phyloP scores from a whole-genome alignment of 2,888 invertebrate genomes.

The Erynnis tages region DNA sequence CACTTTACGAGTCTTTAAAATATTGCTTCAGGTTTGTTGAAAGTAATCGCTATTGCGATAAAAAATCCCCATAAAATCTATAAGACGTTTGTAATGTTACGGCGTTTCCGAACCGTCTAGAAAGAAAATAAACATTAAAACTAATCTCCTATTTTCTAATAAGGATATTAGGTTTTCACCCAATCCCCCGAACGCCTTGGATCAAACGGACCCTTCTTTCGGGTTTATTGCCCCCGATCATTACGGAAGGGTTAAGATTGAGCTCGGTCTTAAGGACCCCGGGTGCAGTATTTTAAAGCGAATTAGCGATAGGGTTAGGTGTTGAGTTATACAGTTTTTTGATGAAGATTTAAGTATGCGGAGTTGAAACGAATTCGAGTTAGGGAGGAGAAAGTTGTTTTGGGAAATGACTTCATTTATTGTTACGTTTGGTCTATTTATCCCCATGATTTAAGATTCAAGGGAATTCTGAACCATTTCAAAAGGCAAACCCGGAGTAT shows the following conservation, averaged over 20 bases:
- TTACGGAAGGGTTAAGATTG: conserved; percentile 62
- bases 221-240: conserved; percentile 47
- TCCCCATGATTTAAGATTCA: no score
- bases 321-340: conserved; percentile 51
- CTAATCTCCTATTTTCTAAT: conserved; percentile 13
- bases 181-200: conserved; percentile 40
- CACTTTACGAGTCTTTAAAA: no score
- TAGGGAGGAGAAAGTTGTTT: background rate
- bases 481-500: no score
- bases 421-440: no score
- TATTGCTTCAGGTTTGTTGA: no score
- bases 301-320: conserved; percentile 52
- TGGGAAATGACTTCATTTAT: background rate
- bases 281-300: conserved; percentile 55
- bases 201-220: conserved; percentile 39
- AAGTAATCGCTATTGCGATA: no score
- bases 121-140: background rate
- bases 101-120: background rate
- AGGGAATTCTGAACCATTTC: no score
- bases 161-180: conserved; percentile 43
- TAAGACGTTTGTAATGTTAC: no score
- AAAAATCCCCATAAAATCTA: no score
- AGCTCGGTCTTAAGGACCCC: conserved; percentile 45
- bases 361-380: conserved; percentile 1
- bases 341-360: conserved; percentile 37